Evolutionary conservation across 1,140 invertebrate species (phyloP).

Genomic region (Drosophila repleta): DNA sequence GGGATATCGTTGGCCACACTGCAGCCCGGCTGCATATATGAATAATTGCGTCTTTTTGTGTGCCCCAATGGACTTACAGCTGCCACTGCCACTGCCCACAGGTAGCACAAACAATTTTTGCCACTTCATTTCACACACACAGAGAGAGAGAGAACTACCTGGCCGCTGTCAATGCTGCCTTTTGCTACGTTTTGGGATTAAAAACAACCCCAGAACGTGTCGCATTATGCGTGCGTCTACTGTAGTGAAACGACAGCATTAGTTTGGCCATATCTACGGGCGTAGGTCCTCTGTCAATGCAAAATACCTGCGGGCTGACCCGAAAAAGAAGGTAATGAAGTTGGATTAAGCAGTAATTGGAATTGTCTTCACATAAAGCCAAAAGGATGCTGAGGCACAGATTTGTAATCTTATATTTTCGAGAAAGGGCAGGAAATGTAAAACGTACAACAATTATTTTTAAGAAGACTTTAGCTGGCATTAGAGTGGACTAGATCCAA

Average conservation of each 20-base stretch:
- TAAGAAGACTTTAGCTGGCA: too few species aligned
- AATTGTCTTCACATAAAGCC: slow-evolving; percentile 2
- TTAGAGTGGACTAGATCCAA: background rate
- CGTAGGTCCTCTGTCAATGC: slow-evolving; percentile 40
- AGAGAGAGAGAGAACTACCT: slow-evolving; percentile 9
- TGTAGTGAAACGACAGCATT: slow-evolving; percentile 28
- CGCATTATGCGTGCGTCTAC: slow-evolving; percentile 64
- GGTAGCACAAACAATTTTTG: slow-evolving; percentile 78
- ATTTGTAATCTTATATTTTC: background rate
- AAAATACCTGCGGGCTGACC: slow-evolving; percentile 57
- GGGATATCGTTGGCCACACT: slow-evolving; percentile 34
- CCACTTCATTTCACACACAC: slow-evolving; percentile 71
- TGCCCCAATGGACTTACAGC: slow-evolving; percentile 25
- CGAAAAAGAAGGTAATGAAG: slow-evolving; percentile 13
- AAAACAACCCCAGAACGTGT: slow-evolving; percentile 77
- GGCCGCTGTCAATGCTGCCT: slow-evolving; percentile 23
- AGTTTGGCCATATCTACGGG: slow-evolving; percentile 15
- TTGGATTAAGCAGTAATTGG: slow-evolving; percentile 1
- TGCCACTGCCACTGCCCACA: slow-evolving; percentile 39
- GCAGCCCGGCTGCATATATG: slow-evolving; percentile 65
- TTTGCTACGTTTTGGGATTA: slow-evolving; percentile 71
- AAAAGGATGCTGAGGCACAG: background rate
- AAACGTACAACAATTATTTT: background rate
- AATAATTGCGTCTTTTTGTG: slow-evolving; percentile 74
- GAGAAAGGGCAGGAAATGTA: background rate